Evolutionary conservation across 2,797 vertebrate genomes (phyloP).

Genomic region (Babyrousa celebensis): DNA sequence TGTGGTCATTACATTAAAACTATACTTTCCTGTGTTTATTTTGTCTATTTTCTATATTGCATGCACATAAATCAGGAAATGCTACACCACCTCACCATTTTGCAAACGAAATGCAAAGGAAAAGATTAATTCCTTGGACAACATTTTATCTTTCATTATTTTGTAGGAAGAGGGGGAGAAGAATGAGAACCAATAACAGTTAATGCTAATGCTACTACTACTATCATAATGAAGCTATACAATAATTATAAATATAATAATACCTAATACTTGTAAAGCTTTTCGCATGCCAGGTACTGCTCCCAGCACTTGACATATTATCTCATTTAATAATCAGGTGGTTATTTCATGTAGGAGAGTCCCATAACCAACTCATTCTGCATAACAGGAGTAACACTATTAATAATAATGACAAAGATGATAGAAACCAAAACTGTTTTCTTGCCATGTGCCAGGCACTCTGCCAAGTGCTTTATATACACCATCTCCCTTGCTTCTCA

Average conservation of each 20-base stretch:
- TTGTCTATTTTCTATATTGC: constrained; percentile 28
- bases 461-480: not conserved
- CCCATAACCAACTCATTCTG: not conserved
- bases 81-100: not conserved
- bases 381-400: not conserved
- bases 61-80: constrained; percentile 18
- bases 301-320: constrained; percentile 7
- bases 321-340: constrained; percentile 57
- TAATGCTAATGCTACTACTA: not conserved
- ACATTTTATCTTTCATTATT: constrained; percentile 59
- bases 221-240: constrained; percentile 11
- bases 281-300: not conserved
- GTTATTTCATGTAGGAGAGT: constrained; percentile 26
- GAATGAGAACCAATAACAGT: constrained; percentile 20
- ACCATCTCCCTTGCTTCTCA: not conserved
- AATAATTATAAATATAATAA: constrained; percentile 17
- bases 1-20: constrained; percentile 8
- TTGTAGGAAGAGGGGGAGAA: not conserved
- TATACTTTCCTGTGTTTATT: constrained; percentile 11
- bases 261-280: not conserved
- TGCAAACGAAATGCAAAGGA: constrained; percentile 49
- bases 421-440: constrained; percentile 8
- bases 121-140: constrained; percentile 11
- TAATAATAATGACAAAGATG: not conserved
- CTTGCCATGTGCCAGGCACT: not conserved